Percentiles rank a stretch among this genome's conserved stretches.
These are phyloP conservation scores for Protosalanx chinensis DNA, from an alignment of 2,797 vertebrate species.

Conservation along the genomic window DNA sequence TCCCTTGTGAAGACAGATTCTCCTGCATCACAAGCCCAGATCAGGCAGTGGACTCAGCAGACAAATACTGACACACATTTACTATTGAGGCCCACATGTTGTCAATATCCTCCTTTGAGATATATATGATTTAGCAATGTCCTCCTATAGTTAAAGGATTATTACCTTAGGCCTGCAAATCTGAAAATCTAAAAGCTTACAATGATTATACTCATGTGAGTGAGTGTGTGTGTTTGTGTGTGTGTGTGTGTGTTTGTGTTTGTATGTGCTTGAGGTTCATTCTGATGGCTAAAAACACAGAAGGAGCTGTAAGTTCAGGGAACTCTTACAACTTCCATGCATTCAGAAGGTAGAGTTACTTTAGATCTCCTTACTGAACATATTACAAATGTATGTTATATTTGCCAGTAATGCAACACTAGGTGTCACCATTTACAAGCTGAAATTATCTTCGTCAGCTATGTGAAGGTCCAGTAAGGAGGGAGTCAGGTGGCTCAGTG, in stretches of 20 bases:
- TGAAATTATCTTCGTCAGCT: conserved; percentile 56
- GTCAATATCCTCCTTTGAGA: no score
- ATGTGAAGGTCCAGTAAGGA: conserved; percentile 30
- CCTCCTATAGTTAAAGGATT: no score
- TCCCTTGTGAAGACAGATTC: conserved; percentile 66
- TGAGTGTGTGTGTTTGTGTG: no score
- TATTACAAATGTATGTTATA: neutral
- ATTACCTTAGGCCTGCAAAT: no score
- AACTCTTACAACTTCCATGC: conserved; percentile 76
- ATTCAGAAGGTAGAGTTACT: conserved; percentile 71
- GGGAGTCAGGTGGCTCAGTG: no score
- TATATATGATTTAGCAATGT: no score
- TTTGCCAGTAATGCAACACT: conserved; percentile 40
- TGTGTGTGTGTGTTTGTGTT: no score
- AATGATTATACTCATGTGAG: neutral
- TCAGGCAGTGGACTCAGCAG: conserved; percentile 49
- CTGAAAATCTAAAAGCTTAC: no score
- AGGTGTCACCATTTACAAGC: conserved; percentile 59
- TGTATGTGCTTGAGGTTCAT: conserved; percentile 71
- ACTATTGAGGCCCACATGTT: no score
- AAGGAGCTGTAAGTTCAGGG: conserved; percentile 77
- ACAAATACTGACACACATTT: conserved; percentile 22
- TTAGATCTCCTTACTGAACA: neutral
- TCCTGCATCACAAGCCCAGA: conserved; percentile 60
- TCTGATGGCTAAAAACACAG: conserved; percentile 76